Base-by-base conservation (phyloP, 2,797 vertebrate genomes). In the Echiichthys vipera region DNA sequence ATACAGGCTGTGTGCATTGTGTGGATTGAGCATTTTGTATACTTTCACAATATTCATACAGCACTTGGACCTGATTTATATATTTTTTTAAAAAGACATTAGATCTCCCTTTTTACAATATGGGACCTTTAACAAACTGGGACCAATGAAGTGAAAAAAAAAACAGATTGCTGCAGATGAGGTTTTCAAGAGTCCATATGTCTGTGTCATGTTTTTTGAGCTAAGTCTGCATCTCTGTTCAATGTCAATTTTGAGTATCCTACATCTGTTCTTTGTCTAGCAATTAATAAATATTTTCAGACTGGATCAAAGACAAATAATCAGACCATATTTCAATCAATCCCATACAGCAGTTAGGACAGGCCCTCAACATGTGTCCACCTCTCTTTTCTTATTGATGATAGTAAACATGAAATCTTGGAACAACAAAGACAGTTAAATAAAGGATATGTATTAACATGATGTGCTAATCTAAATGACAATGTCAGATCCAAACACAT, bases 251-350 rank as follows among this genome's bases (percentile, higher is more conserved):
- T 65, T 49, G 12, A 71, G 22, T 24, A 36, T 63, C 55, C 24
- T 50, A 59, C 87, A 88, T 81, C 76, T 90, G 88, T 25, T 88
- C 66, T 54, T 40, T 62, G 65, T 83, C 74, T 27, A 15, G 25
- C 62, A 45, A 22, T 61, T 77, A 65, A 82, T 81, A 85, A 73
- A 83, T 78, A 63, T 78, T 81, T 84, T 59, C 56, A 72, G 53
- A 24, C 43, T 37, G 24, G 43, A 84, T 83, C 64, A 75, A 77
- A 90, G 72, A 74, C 24, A 25, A 12, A 53, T n/a, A 68, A 83
- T 83, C 29, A 53, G 71, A 62, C 27, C 65, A 45, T 29, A 68
- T 80, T 83, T 78, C 24, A 69, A 46, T 83, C 73, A 64, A 29
- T 69, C 25, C 58, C 24, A 24, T 25, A 22, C 50, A 47, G 36